These are phyloP conservation scores for Bombus waltoni DNA, from an alignment of 1,140 invertebrate genomes.

Conservation along the genomic window DNA sequence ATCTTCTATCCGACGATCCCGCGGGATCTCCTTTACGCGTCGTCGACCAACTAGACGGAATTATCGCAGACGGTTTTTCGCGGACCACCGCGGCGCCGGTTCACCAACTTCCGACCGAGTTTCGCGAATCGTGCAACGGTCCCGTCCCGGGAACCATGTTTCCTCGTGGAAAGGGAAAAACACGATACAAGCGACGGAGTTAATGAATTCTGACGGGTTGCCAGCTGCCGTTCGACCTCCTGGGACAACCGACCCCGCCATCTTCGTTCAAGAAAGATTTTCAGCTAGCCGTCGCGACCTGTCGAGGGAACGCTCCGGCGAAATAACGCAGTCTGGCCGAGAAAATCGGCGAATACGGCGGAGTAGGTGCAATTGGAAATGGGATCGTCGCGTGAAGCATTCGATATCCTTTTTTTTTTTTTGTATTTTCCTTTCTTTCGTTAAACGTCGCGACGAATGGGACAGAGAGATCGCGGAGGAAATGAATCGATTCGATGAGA, in stretches of 20 bases:
- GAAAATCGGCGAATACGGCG: not conserved
- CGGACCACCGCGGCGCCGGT: not conserved
- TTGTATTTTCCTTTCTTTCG: too few relatives aligned
- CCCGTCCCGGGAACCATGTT: not conserved
- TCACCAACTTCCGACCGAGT: not conserved
- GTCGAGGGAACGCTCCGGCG: not conserved
- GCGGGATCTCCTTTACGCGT: constrained; percentile 40
- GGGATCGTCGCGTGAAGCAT: not conserved
- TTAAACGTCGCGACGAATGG: too few relatives aligned
- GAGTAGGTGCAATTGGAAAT: not conserved
- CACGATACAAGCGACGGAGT: constrained; percentile 11
- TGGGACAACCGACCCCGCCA: constrained; percentile 16
- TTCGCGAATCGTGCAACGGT: constrained; percentile 3
- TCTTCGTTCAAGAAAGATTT: constrained; percentile 28
- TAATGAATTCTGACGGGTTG: constrained; percentile 62
- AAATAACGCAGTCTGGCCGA: not conserved
- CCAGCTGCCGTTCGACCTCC: not conserved
- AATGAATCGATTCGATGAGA: too few relatives aligned
- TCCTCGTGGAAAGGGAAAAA: not conserved
- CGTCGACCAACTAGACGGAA: constrained; percentile 37
- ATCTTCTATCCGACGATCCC: constrained; percentile 41
- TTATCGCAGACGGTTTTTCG: constrained; percentile 56
- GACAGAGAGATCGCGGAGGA: too few relatives aligned
- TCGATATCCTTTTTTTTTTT: not conserved
- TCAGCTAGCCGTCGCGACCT: not conserved